Base-by-base conservation (phyloP, 2,113 vertebrate species). In the Aptenodytes patagonicus region DNA sequence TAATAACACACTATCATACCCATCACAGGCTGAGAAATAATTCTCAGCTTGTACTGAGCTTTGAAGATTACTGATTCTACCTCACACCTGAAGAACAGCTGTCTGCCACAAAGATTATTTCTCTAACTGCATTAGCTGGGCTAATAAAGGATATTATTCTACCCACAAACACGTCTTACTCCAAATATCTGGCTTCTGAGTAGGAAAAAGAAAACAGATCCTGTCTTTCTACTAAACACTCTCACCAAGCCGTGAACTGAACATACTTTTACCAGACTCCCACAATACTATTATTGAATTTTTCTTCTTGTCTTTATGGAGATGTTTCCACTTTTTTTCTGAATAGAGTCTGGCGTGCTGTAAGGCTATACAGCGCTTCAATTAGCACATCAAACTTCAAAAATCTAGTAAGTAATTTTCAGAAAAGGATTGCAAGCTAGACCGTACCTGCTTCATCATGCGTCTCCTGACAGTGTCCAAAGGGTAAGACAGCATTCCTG, bases 371-470 rank as follows among this genome's bases (percentile, higher is more conserved):
- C 18, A 58, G 66, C 1, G 1, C 55, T 69, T 77, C 17, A 64
- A 5, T 34, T 31, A 51, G 46, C 31, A 52, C 21, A 49, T 40
- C 20, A 32, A 36, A 44, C 49, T 69, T 68, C 46, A 62, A 40
- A 78, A 61, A 60, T 26, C 18, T 38, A 36, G 26, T 13, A 32
- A n/a, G 60, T 40, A 44, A 13, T 79, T 86, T 85, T 64, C 61
- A 68, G 51, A 84, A 81, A 38, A 57, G 31, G 25, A 89, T 75
- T 44, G 40, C 31, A 90, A 91, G 77, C 47, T 84, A 69, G 85
- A 55, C 69, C 8, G 28, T 96, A 97, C 95, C 96, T 97, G 97
- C 97, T 97, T 97, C 96, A 97, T 98, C 94, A 96, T 92, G 26
- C 61, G 60, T 80, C 97, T 97, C 94, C 97, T 97, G 73, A 97